These are phyloP conservation scores for Diplogasteroides magnus DNA, from an alignment of 1,140 invertebrate genomes.

Conservation along the genomic window DNA sequence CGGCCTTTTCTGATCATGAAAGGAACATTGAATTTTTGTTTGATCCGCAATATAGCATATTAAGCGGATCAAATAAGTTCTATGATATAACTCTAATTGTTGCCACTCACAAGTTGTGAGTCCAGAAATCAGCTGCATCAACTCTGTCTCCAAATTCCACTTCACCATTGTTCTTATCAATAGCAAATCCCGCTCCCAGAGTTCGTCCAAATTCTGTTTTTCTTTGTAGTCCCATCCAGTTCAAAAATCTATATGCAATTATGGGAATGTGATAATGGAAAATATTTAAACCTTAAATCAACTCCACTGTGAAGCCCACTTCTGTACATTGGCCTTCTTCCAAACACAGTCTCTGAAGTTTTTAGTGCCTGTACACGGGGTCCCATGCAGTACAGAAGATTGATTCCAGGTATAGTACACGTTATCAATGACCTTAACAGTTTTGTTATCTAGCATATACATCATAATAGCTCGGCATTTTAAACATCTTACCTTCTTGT, in stretches of 20 bases:
- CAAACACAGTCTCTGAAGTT: not conserved
- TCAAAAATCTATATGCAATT: not conserved
- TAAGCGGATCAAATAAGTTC: too few species aligned
- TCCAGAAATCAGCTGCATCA: not conserved
- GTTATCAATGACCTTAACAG: not conserved
- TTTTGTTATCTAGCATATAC: not conserved
- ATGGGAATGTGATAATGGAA: too few species aligned
- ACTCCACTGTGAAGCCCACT: not conserved
- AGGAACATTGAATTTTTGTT: too few species aligned
- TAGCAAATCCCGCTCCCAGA: not conserved
- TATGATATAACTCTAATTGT: not conserved
- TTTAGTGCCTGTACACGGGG: not conserved
- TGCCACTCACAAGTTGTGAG: too few species aligned
- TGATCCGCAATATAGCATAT: too few species aligned
- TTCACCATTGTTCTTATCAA: not conserved
- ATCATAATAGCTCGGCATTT: not conserved
- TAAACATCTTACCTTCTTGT: not conserved
- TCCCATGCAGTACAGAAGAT: not conserved
- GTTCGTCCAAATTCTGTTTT: not conserved
- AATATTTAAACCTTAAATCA: not conserved
- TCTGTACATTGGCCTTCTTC: not conserved
- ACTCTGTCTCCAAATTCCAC: not conserved
- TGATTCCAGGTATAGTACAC: not conserved
- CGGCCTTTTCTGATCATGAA: too few species aligned
- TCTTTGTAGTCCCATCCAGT: not conserved